Conservation (phyloP, 2,113 vertebrate species). For the Gymnocephalus cernua region DNA sequence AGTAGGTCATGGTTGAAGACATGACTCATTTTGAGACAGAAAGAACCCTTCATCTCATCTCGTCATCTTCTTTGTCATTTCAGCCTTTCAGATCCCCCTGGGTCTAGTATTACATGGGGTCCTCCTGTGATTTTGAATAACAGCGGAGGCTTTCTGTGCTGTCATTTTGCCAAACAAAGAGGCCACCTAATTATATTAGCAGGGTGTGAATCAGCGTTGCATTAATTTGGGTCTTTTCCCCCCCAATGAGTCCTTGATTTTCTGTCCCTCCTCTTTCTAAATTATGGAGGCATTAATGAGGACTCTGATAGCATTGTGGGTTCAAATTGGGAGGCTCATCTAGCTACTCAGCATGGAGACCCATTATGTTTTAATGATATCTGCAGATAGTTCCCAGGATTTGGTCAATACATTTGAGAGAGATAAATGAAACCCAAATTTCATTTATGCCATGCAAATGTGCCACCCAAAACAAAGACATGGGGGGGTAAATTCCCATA, state of each 20-base stretch:
- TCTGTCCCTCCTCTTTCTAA: constrained; percentile 34
- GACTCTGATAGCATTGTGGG: constrained; percentile 40
- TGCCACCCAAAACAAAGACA: not conserved
- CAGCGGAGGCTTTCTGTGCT: constrained; percentile 15
- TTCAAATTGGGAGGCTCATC: constrained; percentile 52
- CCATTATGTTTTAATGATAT: constrained; percentile 63
- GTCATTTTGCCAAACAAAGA: constrained; percentile 20
- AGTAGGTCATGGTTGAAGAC: not conserved
- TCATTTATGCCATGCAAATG: constrained; percentile 39
- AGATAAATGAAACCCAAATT: constrained; percentile 20
- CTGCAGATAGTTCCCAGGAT: constrained; percentile 45
- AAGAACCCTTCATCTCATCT: not conserved
- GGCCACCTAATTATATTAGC: constrained; percentile 24
- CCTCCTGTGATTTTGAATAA: constrained; percentile 12
- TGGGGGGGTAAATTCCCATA: constrained; percentile 7
- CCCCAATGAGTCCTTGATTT: constrained; percentile 31
- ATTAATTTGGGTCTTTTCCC: constrained; percentile 17
- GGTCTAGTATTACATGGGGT: not conserved
- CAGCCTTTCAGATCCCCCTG: not conserved
- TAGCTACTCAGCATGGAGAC: constrained; percentile 55
- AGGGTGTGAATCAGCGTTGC: constrained; percentile 37
- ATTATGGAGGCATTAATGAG: constrained; percentile 52
- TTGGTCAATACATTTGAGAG: constrained; percentile 56
- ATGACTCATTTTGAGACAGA: constrained; percentile 2
- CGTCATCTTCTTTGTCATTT: not conserved